Evolutionary conservation across 2,797 vertebrate species (phyloP), one percentile per base, ranked within the genome.

Genomic region (Sebastes alutus): DNA sequence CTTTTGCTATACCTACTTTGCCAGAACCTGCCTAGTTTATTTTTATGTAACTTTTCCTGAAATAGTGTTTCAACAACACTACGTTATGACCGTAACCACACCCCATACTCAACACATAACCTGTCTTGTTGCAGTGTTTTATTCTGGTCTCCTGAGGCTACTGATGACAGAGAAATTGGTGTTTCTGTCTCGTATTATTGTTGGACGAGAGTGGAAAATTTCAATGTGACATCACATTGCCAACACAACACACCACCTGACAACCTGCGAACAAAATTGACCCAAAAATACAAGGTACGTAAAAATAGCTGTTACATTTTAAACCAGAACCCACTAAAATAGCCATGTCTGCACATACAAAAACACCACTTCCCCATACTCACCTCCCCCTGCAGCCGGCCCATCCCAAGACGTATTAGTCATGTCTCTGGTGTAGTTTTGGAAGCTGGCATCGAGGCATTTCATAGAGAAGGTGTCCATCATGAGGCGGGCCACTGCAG

Each of bases 391-490:
- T 29, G 92, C 81, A 46, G 69, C 89, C 1, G 90, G 82, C n/a
- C 90, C 92, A 5, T 93, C 91, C 95, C 94, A 96, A 67, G 91
- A 90, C 1, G 87, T 64, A 61, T 96, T 95, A 4, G 81, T 91
- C 93, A 95, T 95, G 63, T 93, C 89, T 73, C 88, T 83, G 66
- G 90, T 4, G 74, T 91, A 94, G 80, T 79, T 90, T 7, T 59
- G 72, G 79, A 94, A 95, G 88, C 76, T 92, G 66, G 9, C 52
- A 10, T 94, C 91, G 62, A 94, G 76, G 33, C 94, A 94, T 32
- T 89, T 85, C 64, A 89, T 29, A 0, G 74, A 84, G 55, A 89
- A 83, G 5, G 87, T 91, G 22, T 89, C 38, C 83, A 93, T 72
- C 82, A 91, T 90, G 20, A 91, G 85, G 9, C 68, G 84, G 11